These are phyloP conservation scores for Melieria crassipennis DNA, from an alignment of 2,888 invertebrate species.

Conservation along the genomic window DNA sequence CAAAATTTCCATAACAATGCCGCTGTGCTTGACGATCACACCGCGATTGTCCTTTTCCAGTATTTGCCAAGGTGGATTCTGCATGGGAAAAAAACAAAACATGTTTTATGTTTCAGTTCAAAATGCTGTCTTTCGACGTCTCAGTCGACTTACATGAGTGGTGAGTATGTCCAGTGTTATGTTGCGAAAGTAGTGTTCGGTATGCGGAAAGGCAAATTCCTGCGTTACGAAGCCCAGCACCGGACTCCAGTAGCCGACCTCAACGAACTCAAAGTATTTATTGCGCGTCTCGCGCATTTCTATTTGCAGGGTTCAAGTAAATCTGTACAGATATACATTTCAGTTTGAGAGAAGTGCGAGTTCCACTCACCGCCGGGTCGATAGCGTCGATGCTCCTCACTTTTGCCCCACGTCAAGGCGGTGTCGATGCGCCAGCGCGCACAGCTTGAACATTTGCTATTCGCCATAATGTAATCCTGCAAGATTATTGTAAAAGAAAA, in stretches of 20 bases:
- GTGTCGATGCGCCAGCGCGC: slow-evolving; percentile 70
- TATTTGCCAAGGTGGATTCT: slow-evolving; percentile 93
- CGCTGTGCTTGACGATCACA: slow-evolving; percentile 69
- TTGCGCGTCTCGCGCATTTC: slow-evolving; percentile 47
- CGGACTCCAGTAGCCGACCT: slow-evolving; percentile 81
- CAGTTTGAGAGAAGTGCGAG: neutral
- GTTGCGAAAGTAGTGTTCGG: slow-evolving; percentile 80
- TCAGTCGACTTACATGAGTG: slow-evolving; percentile 74
- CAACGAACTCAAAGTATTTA: slow-evolving; percentile 56
- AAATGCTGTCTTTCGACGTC: neutral
- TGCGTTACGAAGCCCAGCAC: slow-evolving; percentile 73
- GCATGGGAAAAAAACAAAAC: slow-evolving; percentile 5
- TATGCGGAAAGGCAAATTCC: slow-evolving; percentile 83
- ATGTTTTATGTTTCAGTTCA: neutral
- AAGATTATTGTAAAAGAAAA: neutral
- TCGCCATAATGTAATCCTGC: slow-evolving; percentile 57
- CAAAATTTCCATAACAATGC: slow-evolving; percentile 83
- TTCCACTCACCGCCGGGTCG: slow-evolving; percentile 17
- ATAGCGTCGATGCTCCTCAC: slow-evolving; percentile 52
- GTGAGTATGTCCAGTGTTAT: slow-evolving; percentile 78
- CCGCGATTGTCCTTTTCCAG: slow-evolving; percentile 70
- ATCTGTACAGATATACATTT: neutral
- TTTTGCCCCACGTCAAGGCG: slow-evolving; percentile 71
- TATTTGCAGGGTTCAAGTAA: slow-evolving; percentile 10
- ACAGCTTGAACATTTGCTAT: slow-evolving; percentile 69